phyloP scores from a whole-genome alignment of 2,888 invertebrate genomes.

The Muscina levida region DNA sequence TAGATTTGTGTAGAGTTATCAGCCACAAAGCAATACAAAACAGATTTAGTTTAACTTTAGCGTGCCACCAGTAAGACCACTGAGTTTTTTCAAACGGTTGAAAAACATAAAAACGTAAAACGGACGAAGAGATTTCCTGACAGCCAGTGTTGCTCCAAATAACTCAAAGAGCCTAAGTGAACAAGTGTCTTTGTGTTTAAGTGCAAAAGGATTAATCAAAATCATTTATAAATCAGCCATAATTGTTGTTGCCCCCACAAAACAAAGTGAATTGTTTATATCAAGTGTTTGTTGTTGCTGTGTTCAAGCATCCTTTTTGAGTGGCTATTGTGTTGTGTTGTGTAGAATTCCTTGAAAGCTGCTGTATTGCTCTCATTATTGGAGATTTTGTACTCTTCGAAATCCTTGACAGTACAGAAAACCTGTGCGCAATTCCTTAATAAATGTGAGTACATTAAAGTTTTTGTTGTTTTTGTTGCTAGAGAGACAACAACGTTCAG shows the following conservation, averaged over 20 bases:
- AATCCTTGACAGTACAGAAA: conserved; percentile 22
- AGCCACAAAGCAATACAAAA: conserved; percentile 49
- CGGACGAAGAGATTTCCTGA: neutral
- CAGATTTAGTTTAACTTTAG: conserved; percentile 62
- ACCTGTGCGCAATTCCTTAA: conserved; percentile 18
- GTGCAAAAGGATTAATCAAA: too few species aligned
- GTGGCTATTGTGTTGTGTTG: conserved; percentile 15
- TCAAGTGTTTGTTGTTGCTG: neutral
- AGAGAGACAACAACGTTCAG: neutral
- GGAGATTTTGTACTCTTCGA: conserved; percentile 22
- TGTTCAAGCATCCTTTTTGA: conserved; percentile 23
- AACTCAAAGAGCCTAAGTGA: too few species aligned
- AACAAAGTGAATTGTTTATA: neutral
- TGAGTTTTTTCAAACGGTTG: conserved; percentile 33
- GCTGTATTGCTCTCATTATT: neutral
- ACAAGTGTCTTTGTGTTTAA: too few species aligned
- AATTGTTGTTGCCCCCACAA: neutral
- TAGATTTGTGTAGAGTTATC: conserved; percentile 39
- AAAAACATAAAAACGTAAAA: neutral
- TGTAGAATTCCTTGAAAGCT: conserved; percentile 14
- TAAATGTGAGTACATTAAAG: conserved; percentile 4
- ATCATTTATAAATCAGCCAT: neutral
- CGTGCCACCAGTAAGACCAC: conserved; percentile 60
- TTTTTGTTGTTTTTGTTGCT: neutral
- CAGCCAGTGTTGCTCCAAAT: too few species aligned